Base-by-base conservation (phyloP, 2,113 vertebrate species). In the Cygnus buccinator region DNA sequence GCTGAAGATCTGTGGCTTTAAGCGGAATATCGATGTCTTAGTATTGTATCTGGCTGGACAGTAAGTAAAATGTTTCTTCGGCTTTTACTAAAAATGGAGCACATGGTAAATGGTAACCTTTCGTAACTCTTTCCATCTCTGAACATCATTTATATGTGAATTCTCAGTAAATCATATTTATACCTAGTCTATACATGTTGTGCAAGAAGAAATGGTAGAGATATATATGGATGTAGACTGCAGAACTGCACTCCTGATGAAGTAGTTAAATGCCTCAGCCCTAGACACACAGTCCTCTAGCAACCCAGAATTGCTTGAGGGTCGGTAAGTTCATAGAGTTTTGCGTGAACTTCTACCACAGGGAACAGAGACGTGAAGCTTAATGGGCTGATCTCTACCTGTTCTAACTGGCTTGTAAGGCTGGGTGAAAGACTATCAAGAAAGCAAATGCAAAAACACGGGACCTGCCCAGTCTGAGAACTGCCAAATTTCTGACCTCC, bases 41-140 rank as follows among this genome's bases (percentile, higher is more conserved):
- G 97, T 97, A 61, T 96, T 98, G 62, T 97, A 97, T 91, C 98
- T 98, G 82, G 98, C 96, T 85, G 89, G 94, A 95, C 97, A 96
- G 98, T 98, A 97, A 98, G 97, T 98, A 80, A 71, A 84, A 35
- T 12, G 4, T 75, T 70, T 88, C 20, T 82, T 22, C 16, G 50
- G 26, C 55, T 81, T 93, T 87, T 76, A 41, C 3, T 91, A 25
- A 5, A 85, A 74, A 46, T 66, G 66, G 22, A 91, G 13, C 9
- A 29, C 3, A 1, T 8, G 5, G 6, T 81, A 39, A 59, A 25
- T 58, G 4, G 11, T 61, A 78, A 52, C 18, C 21, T 80, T 81
- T 86, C 19, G 4, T 44, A 35, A 3, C 43, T 25, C 54, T 87
- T 74, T 84, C n/a, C 78, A 12, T 81, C 11, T 68, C 35, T 72